Evolutionary conservation across 2,113 vertebrate genomes (phyloP).

Genomic region (Nanorana parkeri): DNA sequence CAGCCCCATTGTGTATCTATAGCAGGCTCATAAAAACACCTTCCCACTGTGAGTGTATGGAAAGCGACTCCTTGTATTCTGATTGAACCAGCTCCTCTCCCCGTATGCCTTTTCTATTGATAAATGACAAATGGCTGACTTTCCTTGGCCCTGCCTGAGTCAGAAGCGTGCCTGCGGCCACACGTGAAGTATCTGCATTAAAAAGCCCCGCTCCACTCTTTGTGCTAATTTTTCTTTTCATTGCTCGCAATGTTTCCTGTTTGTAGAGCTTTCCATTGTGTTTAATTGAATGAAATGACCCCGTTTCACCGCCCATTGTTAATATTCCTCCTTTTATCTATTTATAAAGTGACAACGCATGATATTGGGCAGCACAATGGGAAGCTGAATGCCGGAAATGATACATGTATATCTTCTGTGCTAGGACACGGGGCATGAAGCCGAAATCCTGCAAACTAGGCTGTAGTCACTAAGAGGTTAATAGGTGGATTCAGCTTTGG

Average conservation of each 20-base stretch:
- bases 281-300: not conserved
- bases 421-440: no score
- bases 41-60: no score
- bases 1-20: no score
- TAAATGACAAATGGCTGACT: not conserved
- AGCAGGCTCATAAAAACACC: no score
- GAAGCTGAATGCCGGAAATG: conserved; percentile 8
- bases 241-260: conserved; percentile 39
- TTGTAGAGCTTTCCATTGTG: conserved; percentile 42
- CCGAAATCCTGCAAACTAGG: not conserved
- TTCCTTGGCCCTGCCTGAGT: not conserved
- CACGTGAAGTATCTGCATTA: conserved; percentile 12
- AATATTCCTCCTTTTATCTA: conserved; percentile 22
- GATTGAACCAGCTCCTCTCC: not conserved
- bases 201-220: not conserved
- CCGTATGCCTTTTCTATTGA: not conserved
- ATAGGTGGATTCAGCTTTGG: not conserved
- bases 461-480: not conserved
- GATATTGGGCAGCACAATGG: not conserved
- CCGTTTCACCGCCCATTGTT: conserved; percentile 32
- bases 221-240: conserved; percentile 25
- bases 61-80: no score
- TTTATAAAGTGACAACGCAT: conserved; percentile 16
- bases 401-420: not conserved
- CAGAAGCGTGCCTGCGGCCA: not conserved